A percentile compares a stretch with the other conserved stretches of the same genome.
Evolutionary conservation across 2,113 vertebrate species (phyloP).

Genomic region (Salminus brasiliensis): DNA sequence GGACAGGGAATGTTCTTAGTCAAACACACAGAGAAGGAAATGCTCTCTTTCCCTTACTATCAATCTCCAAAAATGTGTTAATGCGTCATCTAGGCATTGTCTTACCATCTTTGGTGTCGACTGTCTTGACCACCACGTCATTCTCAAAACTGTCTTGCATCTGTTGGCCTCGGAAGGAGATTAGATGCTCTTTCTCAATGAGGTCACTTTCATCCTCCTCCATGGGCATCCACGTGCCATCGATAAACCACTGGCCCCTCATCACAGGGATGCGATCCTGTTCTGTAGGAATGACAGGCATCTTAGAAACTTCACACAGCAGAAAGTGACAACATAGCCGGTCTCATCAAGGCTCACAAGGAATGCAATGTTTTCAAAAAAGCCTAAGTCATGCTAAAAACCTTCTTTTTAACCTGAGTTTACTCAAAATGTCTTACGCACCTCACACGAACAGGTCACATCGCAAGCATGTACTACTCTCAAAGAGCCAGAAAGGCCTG

Average conservation of each 20-base stretch:
- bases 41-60: slow-evolving; percentile 21
- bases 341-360: background rate
- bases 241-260: slow-evolving; percentile 98
- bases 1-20: background rate
- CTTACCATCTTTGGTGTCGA: slow-evolving; percentile 98
- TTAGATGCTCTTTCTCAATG: slow-evolving; percentile 92
- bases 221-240: slow-evolving; percentile 94
- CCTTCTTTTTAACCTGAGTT: too few relatives aligned
- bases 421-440: too few relatives aligned
- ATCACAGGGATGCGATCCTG: slow-evolving; percentile 93
- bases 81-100: slow-evolving; percentile 1
- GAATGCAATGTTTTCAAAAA: background rate
- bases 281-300: slow-evolving; percentile 73
- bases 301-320: background rate
- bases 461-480: too few relatives aligned
- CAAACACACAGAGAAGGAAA: background rate
- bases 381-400: background rate
- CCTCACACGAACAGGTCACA: too few relatives aligned
- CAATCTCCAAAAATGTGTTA: slow-evolving; percentile 6
- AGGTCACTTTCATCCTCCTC: slow-evolving; percentile 97
- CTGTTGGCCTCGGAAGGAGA: slow-evolving; percentile 88
- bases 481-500: too few relatives aligned
- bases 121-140: slow-evolving; percentile 84
- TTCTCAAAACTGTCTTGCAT: slow-evolving; percentile 90
- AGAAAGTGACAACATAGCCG: background rate